phyloP scores from a whole-genome alignment of 2,113 vertebrate species.

The human (Homo sapiens) region DNA sequence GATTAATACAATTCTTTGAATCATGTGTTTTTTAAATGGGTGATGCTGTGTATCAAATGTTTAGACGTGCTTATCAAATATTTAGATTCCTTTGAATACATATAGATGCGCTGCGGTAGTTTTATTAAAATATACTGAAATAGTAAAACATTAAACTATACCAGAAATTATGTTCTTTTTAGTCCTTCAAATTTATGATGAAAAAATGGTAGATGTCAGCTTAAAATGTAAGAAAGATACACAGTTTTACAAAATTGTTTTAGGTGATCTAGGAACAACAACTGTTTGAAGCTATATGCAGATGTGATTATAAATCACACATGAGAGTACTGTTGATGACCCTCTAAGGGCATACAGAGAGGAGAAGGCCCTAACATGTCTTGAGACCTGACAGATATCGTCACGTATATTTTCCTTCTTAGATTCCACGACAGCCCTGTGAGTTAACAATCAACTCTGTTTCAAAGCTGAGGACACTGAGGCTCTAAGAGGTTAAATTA shows the following conservation, averaged over 20 bases:
- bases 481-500: too few relatives aligned
- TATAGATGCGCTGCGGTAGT: neutral
- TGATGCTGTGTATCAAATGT: neutral
- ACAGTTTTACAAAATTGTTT: neutral
- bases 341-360: neutral
- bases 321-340: too few relatives aligned
- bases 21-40: neutral
- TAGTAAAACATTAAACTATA: neutral
- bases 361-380: neutral
- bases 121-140: constrained; percentile 10
- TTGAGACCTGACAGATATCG: neutral
- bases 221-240: neutral
- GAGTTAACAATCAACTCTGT: neutral
- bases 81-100: constrained; percentile 9
- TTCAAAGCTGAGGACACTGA: neutral
- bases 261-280: neutral
- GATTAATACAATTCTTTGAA: constrained; percentile 20
- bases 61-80: neutral
- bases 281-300: neutral
- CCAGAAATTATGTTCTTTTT: neutral
- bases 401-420: neutral
- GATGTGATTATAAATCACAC: neutral
- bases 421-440: neutral
- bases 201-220: neutral
- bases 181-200: neutral